A percentile compares a stretch with the other conserved stretches of the same genome.
Conservation (phyloP, 1,140 invertebrate species). For the Antheraea pernyi region DNA sequence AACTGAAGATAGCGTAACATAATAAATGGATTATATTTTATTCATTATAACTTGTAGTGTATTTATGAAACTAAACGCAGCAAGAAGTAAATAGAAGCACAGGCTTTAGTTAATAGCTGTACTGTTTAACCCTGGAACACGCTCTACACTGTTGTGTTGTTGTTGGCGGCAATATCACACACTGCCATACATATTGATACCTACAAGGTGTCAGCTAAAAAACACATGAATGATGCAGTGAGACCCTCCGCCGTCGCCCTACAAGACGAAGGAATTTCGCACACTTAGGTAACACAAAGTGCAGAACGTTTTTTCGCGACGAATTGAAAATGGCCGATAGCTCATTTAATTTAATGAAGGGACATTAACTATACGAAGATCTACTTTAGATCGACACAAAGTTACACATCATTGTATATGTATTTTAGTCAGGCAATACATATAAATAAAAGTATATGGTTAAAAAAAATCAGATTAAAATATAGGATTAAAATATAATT, state of each 20-base stretch:
- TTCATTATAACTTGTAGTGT: not conserved
- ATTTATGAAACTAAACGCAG: not conserved
- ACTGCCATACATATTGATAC: constrained; percentile 67
- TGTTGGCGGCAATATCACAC: constrained; percentile 44
- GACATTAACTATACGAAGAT: constrained; percentile 22
- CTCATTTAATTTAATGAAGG: constrained; percentile 68
- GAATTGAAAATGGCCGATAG: constrained; percentile 60
- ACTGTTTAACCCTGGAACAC: not conserved
- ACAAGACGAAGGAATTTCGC: constrained; percentile 70
- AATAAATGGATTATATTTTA: not conserved
- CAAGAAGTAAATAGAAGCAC: not conserved
- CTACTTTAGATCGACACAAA: not conserved
- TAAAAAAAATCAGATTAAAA: too few relatives aligned
- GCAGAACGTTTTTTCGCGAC: constrained; percentile 52
- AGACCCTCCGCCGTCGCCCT: constrained; percentile 58
- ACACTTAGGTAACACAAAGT: constrained; percentile 58
- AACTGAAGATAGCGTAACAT: not conserved
- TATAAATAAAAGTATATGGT: too few relatives aligned
- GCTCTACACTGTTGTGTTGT: not conserved
- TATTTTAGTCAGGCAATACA: not conserved
- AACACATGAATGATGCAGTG: constrained; percentile 75
- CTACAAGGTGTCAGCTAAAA: constrained; percentile 67
- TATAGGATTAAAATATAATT: too few relatives aligned
- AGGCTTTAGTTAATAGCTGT: not conserved
- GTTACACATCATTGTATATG: not conserved